These are phyloP conservation scores for Microplitis mediator DNA, from an alignment of 1,140 invertebrate species.

Conservation along the genomic window DNA sequence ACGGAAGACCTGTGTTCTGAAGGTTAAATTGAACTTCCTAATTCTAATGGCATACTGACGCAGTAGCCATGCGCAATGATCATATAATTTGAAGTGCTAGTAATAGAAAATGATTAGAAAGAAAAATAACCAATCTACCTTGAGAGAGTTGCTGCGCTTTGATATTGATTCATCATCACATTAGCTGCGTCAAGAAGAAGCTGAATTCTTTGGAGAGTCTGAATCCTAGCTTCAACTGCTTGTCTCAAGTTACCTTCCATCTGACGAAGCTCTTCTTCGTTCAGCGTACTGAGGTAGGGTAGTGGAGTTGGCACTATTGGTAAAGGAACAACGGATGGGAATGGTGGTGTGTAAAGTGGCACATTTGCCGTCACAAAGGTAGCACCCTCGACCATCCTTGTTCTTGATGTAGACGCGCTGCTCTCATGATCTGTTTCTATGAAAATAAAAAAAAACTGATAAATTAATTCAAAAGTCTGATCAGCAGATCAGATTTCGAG, in stretches of 20 bases:
- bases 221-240: slow-evolving; percentile 88
- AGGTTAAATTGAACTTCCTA: too few relatives aligned
- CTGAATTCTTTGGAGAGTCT: slow-evolving; percentile 59
- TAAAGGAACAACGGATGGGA: slow-evolving; percentile 69
- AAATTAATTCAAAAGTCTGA: too few relatives aligned
- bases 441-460: neutral
- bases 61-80: too few relatives aligned
- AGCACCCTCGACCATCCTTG: slow-evolving; percentile 33
- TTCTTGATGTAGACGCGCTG: slow-evolving; percentile 26
- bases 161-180: slow-evolving; percentile 61
- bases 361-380: slow-evolving; percentile 53
- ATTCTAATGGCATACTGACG: too few relatives aligned
- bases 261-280: slow-evolving; percentile 79
- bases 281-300: slow-evolving; percentile 74
- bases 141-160: slow-evolving; percentile 51
- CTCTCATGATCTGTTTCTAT: slow-evolving; percentile 32
- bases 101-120: too few relatives aligned
- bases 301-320: slow-evolving; percentile 77
- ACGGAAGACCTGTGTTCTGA: too few relatives aligned
- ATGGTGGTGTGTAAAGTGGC: slow-evolving; percentile 65
- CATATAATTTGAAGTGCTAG: too few relatives aligned
- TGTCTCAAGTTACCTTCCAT: slow-evolving; percentile 89
- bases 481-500: too few relatives aligned
- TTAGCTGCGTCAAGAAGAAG: slow-evolving; percentile 56
- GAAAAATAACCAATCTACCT: slow-evolving; percentile 45